Evolutionary conservation across 1,140 invertebrate species (phyloP).

Genomic region (Drosophila equinoxialis): DNA sequence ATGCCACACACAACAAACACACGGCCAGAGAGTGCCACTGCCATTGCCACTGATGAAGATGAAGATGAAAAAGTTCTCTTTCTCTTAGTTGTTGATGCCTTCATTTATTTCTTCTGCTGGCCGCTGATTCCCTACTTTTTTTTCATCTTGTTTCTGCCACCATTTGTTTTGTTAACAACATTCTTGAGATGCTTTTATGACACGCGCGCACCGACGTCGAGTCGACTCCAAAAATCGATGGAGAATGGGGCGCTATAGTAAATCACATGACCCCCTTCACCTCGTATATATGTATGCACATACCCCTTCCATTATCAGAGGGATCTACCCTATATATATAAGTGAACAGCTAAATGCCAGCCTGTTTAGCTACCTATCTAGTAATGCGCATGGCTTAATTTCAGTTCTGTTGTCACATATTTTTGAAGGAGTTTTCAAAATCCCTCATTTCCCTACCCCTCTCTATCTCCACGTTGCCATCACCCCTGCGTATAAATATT

Average conservation of each 20-base stretch:
- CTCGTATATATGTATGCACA: not conserved
- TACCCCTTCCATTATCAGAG: slow-evolving; percentile 1
- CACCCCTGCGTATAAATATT: slow-evolving; percentile 63
- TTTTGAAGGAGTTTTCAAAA: slow-evolving; percentile 37
- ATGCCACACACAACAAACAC: slow-evolving; percentile 59
- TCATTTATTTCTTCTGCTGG: slow-evolving; percentile 14
- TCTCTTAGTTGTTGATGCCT: no score
- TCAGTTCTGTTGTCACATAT: slow-evolving; percentile 76
- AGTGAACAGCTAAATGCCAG: slow-evolving; percentile 28
- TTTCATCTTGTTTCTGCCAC: slow-evolving; percentile 16
- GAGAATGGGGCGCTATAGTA: slow-evolving; percentile 44
- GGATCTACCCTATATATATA: not conserved
- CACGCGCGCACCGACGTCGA: slow-evolving; percentile 34
- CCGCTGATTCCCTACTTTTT: slow-evolving; percentile 6
- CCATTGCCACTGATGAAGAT: no score
- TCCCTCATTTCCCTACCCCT: not conserved
- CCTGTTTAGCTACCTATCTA: slow-evolving; percentile 26
- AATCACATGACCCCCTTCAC: slow-evolving; percentile 63
- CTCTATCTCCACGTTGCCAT: not conserved
- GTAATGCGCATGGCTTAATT: slow-evolving; percentile 75
- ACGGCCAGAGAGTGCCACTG: slow-evolving; percentile 25
- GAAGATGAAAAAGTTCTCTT: not conserved
- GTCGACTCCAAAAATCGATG: slow-evolving; percentile 41
- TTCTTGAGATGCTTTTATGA: slow-evolving; percentile 80
- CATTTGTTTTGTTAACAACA: slow-evolving; percentile 78